Base-by-base conservation (phyloP, 2,888 invertebrate species). In the Ischnus inquisitorius region DNA sequence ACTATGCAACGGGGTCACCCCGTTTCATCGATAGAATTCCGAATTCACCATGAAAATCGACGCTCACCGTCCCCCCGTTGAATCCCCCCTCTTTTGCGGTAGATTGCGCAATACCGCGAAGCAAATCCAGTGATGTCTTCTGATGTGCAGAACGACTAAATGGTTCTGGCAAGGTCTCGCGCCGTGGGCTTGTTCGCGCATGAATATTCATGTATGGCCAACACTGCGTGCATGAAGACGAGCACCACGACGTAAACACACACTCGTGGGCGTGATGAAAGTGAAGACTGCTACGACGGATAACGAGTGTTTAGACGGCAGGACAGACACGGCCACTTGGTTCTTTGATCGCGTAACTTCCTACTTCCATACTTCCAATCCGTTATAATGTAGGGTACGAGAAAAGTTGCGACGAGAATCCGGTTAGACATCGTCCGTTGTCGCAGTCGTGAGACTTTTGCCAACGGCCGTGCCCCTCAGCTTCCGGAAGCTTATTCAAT, bases 401-500 rank as follows among this genome's bases (percentile, higher is more conserved):
- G 41, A 67, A 51, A 57, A 3, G 67, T n/a, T 46, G 2, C 14
- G 28, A n/a, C 68, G 62, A 16, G 34, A 51, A 68, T 71, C 81
- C 76, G 81, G 79, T 65, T 54, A 4, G 28, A 34, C 16, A 41
- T 79, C 41, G 62, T 68, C 64, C 64, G 39, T 51, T 60, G 43
- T 54, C 64, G 60, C 16, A 5, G 12, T 41, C 48, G 60, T 54
- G 51, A 22, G 43, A 71, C 72, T 65, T 69, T 72, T 19, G 19
- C 28, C 54, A 51, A 4, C 16, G 16, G 72, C 12, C 25, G 60
- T 41, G 6, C 39, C 3, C 41, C 22, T 12, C 25, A 75, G 75
- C 34, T 79, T 72, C 79, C 79, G 79, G 79, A 79, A 65, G 72
- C 79, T 79, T 72, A 79, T 64, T 79, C 71, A 79, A 79, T 79